A percentile compares a stretch with the other conserved stretches of the same genome.
Evolutionary conservation across 2,797 vertebrate genomes (phyloP).

Genomic region (Sylvilagus floridanus): DNA sequence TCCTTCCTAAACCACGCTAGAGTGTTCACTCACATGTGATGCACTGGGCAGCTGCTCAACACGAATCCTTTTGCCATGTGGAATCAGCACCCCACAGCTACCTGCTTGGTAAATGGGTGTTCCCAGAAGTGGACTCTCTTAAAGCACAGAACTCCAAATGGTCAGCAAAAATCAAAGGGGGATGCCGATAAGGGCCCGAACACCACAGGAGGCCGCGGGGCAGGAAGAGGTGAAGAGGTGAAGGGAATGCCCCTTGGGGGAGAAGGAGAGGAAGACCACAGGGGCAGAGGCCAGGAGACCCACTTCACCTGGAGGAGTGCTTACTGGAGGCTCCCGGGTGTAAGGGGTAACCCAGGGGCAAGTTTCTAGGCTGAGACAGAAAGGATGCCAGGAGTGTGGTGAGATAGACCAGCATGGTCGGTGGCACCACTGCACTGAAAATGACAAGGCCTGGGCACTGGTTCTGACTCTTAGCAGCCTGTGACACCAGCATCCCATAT

Average conservation of each 20-base stretch:
- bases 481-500: no score
- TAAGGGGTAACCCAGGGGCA: background rate
- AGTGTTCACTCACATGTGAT: background rate
- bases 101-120: background rate
- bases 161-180: slow-evolving; percentile 39
- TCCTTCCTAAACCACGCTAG: slow-evolving; percentile 38
- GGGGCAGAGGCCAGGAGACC: background rate
- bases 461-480: background rate
- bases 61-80: background rate
- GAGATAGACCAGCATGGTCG: background rate
- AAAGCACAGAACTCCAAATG: background rate
- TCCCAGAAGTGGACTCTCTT: slow-evolving; percentile 34
- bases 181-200: slow-evolving; percentile 16
- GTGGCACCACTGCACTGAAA: background rate
- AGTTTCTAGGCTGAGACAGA: background rate
- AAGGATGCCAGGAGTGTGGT: background rate
- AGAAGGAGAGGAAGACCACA: background rate
- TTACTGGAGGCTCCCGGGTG: background rate
- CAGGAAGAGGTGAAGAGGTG: slow-evolving; percentile 5
- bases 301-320: background rate
- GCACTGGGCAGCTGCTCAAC: background rate
- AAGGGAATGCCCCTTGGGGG: background rate
- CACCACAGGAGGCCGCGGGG: background rate
- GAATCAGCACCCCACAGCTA: background rate
- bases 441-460: background rate